Evolutionary conservation across 2,797 vertebrate genomes (phyloP).

Genomic region (Eulemur rubriventer): DNA sequence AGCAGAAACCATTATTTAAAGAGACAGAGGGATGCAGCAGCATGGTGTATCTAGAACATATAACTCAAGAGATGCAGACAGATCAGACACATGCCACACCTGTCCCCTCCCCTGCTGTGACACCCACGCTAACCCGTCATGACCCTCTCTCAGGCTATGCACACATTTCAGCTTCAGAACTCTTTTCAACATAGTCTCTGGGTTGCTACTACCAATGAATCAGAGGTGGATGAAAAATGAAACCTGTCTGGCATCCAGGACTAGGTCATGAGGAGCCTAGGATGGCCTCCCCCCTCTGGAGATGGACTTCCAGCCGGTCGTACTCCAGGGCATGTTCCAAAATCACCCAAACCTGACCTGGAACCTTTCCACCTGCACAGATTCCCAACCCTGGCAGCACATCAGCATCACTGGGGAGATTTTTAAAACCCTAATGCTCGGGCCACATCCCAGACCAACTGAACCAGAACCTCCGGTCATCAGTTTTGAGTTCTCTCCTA

Average conservation of each 20-base stretch:
- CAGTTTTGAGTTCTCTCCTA: background rate
- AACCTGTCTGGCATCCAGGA: background rate
- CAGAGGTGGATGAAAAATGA: background rate
- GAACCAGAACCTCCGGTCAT: background rate
- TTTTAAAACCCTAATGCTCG: background rate
- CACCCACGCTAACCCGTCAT: background rate
- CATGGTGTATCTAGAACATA: background rate
- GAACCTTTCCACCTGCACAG: background rate
- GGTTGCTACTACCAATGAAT: background rate
- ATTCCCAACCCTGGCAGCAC: background rate
- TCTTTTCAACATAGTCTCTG: background rate
- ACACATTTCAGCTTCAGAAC: background rate
- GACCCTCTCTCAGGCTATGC: background rate
- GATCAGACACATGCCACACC: background rate
- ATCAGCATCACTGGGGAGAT: background rate
- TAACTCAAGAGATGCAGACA: background rate
- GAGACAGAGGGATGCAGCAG: background rate
- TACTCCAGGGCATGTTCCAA: background rate
- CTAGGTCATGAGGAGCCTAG: background rate
- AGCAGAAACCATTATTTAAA: background rate
- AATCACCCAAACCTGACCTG: background rate
- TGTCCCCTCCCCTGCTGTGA: too few relatives aligned
- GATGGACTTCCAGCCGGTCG: background rate
- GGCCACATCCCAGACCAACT: background rate
- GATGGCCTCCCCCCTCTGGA: background rate